Evolutionary conservation across 2,888 invertebrate species (phyloP).

Genomic region (Synanthedon andrenaeformis): DNA sequence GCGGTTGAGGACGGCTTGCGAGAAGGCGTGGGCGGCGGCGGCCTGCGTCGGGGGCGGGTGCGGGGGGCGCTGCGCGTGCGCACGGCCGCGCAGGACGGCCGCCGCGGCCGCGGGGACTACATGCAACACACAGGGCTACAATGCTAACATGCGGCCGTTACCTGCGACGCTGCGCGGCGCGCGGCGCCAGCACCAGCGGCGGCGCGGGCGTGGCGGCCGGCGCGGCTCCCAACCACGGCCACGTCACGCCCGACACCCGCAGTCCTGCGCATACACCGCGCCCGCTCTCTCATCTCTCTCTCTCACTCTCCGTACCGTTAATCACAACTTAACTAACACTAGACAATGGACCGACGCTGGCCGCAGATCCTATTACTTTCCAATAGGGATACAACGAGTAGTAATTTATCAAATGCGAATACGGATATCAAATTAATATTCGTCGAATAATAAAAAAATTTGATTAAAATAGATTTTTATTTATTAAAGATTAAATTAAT

Average conservation of each 20-base stretch:
- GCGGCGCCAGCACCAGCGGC: slow-evolving; percentile 79
- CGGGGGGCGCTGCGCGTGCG: slow-evolving; percentile 78
- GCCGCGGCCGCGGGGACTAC: slow-evolving; percentile 82
- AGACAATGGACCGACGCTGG: neutral
- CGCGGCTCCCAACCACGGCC: slow-evolving; percentile 80
- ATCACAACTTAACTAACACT: neutral
- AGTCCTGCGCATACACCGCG: slow-evolving; percentile 74
- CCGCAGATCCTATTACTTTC: neutral
- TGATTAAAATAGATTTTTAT: too few relatives aligned
- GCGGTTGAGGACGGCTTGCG: slow-evolving; percentile 82
- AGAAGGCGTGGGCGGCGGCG: slow-evolving; percentile 70
- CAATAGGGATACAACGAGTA: too few relatives aligned
- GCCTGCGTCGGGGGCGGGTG: slow-evolving; percentile 67
- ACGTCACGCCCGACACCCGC: slow-evolving; percentile 81
- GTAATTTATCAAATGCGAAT: too few relatives aligned
- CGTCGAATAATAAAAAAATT: too few relatives aligned
- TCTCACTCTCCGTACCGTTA: slow-evolving; percentile 6
- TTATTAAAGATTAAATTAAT: too few relatives aligned
- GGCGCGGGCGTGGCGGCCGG: slow-evolving; percentile 73
- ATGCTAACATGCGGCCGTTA: slow-evolving; percentile 39
- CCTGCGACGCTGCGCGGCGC: slow-evolving; percentile 81
- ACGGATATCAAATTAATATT: too few relatives aligned
- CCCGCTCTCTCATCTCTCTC: slow-evolving; percentile 20
- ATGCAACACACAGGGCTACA: slow-evolving; percentile 38
- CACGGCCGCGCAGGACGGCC: slow-evolving; percentile 78